phyloP scores from a whole-genome alignment of 53 echinoderm and acorn worm species.

The Pentamera pediparva region DNA sequence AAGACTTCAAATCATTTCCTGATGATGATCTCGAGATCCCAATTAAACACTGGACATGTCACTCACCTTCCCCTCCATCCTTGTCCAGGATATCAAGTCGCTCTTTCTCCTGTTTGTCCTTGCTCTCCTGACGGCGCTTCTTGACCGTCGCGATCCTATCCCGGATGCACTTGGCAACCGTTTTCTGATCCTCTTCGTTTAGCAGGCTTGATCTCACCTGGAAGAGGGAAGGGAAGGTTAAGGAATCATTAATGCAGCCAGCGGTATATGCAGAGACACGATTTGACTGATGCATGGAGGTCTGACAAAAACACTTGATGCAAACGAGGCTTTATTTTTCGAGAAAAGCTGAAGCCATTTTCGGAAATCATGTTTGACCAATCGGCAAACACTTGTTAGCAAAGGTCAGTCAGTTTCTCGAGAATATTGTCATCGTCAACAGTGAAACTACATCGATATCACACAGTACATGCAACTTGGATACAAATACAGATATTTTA shows the following conservation, averaged over 20 bases:
- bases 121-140: slow-evolving; percentile 64
- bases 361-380: no score
- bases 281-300: neutral
- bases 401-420: no score
- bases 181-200: slow-evolving; percentile 85
- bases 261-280: neutral
- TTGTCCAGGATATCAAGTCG: slow-evolving; percentile 41
- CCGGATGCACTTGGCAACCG: slow-evolving; percentile 87
- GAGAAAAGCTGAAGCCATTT: no score
- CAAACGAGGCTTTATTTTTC: no score
- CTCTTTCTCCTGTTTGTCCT: slow-evolving; percentile 76
- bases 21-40: no score
- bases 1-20: no score
- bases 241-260: neutral
- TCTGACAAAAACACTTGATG: neutral
- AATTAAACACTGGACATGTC: no score
- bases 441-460: no score
- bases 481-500: no score
- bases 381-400: no score
- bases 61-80: slow-evolving; percentile 47
- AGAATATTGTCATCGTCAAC: no score
- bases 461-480: no score
- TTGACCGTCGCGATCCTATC: slow-evolving; percentile 65
- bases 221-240: slow-evolving; percentile 1
- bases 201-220: slow-evolving; percentile 91